A percentile compares a stretch with the other conserved stretches of the same genome.
These are phyloP conservation scores for Noctua fimbriata DNA, from an alignment of 2,888 invertebrate species.

Conservation along the genomic window DNA sequence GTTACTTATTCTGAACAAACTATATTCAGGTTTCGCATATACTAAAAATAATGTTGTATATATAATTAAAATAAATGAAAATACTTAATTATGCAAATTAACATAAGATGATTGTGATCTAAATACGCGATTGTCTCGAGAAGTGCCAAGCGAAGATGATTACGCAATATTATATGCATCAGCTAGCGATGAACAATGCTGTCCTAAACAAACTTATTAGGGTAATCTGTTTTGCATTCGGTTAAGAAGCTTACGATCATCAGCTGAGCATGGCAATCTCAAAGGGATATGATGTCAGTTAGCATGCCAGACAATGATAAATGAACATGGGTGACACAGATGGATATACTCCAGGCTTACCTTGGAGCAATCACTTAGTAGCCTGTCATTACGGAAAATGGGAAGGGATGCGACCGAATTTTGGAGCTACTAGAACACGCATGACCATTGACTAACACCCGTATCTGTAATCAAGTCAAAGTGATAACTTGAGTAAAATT, in stretches of 20 bases:
- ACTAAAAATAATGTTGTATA: no score
- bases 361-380: conserved; percentile 24
- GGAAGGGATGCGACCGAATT: not conserved
- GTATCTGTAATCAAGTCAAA: not conserved
- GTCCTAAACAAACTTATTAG: not conserved
- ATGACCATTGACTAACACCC: not conserved
- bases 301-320: conserved; percentile 21
- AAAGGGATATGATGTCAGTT: not conserved
- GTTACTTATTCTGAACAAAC: no score
- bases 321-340: conserved; percentile 29
- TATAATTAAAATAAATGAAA: conserved; percentile 14
- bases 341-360: conserved; percentile 4
- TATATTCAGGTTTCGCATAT: no score
- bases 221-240: not conserved
- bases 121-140: not conserved
- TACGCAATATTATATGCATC: not conserved
- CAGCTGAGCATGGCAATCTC: conserved; percentile 1
- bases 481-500: not conserved
- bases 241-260: not conserved
- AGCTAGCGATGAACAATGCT: not conserved
- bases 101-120: not conserved
- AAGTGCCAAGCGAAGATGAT: not conserved
- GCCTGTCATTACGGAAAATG: not conserved
- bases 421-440: not conserved
- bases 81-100: not conserved